Evolutionary conservation across 2,113 vertebrate genomes (phyloP), one percentile per base, ranked within the genome.

Genomic region (Picathartes gymnocephalus): DNA sequence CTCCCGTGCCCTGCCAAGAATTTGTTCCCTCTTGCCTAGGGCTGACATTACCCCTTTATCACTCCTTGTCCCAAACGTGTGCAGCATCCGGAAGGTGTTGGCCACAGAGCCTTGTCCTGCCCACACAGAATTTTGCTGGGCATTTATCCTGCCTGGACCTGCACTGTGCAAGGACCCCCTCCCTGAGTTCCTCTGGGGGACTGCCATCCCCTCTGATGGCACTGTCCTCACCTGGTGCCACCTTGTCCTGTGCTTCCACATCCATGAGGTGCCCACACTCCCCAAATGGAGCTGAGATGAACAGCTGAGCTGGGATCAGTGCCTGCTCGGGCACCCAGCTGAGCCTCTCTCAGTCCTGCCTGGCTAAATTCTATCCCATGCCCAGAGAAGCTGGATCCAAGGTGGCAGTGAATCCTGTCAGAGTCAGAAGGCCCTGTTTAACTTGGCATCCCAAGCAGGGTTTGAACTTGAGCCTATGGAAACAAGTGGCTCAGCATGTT

Each of bases 361-460:
- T 0, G 0, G 28, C 7, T 84, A 8, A 7, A 50, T 44, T 47
- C 61, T 2, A 3, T 37, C 54, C 51, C 0, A 0, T 3, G 9
- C 31, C 53, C 0, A 0, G 25, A 72, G 45, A 60, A 94, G 45
- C 62, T 69, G 69, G 69, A 40, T 64, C 60, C 0, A 23, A 7
- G 37, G 54, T 1, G 8, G 45, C 4, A 1, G 37, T 39, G 72
- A 72, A 79, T 82, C 80, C 66, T 86, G 71, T 40, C 0, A 9
- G 53, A 70, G 53, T 40, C 68, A 90, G 80, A 54, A 84, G 60
- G 57, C 39, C 2, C 1, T 53, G 61, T 92, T 94, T 88, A 81
- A 31, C 40, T 95, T 93, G 81, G 87, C 74, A 65, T 69, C 53
- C 25, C 40, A 7, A 53, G 93, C 61, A 91, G 81, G 48, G 82